Base-by-base conservation (phyloP, 2,888 invertebrate genomes). In the Dolomedes plantarius region DNA sequence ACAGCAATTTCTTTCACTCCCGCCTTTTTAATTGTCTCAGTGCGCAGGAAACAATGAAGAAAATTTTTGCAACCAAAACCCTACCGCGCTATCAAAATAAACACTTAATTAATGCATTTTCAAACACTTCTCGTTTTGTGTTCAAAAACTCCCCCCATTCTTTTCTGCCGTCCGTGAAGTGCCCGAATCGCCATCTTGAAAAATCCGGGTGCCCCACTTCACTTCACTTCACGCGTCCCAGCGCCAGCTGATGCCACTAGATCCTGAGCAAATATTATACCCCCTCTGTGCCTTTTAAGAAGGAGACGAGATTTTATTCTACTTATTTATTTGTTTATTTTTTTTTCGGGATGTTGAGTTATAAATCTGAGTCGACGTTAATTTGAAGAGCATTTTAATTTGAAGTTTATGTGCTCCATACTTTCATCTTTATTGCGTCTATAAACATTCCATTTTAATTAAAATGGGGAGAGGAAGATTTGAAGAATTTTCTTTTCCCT, bases 101-200 rank as follows among this genome's bases (percentile, higher is more conserved):
- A 72, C 50, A 31, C 77, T 73, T 76, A 77, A 73, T 85, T 77
- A 77, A 50, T 67, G 41, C 64, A 67, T 72, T 83, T 73, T 71
- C 32, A 27, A 75, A 62, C 41, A 31, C 31, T 72, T 41, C 28
- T 32, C 32, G 23, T 65, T 36, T 16, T 41, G 29, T 23, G 5
- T 32, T 81, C 39, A 16, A 81, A 62, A 56, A 27, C 62, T 2
- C n/a, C 46, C 28, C n/a, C 46, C 28, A 50, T 76, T 71, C 50
- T 65, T 29, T 76, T 72, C 16, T 65, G 62, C 27, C 6, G 6
- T 29, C 28, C n/a, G 13, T 68, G 67, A 85, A 78, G 73, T 62
- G 67, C 56, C 23, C 19, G 41, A 23, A 23, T 28, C n/a, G 36
- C 36, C 81, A 74, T 77, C 72, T 77, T 73, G 39, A 68, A 76